Conservation (phyloP, 2,888 invertebrate genomes). For the Campopleginae sp. region DNA sequence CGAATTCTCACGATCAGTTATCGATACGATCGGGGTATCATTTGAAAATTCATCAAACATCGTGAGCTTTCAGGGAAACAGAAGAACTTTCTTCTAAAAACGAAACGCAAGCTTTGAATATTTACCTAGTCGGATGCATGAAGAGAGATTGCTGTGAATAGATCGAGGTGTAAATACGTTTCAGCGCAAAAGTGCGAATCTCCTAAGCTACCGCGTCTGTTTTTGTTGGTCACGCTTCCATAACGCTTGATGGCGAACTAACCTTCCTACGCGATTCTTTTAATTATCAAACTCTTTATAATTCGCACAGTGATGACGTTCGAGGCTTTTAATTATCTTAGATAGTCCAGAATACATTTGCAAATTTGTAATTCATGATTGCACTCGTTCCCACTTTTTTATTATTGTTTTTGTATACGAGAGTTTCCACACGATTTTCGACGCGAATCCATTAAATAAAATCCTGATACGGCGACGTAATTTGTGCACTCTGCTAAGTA, state of each 20-base stretch:
- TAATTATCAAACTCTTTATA: slow-evolving; percentile 49
- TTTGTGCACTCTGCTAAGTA: neutral
- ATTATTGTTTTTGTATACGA: neutral
- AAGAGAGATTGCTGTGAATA: slow-evolving; percentile 29
- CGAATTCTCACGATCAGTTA: slow-evolving; percentile 33
- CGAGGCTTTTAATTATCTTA: slow-evolving; percentile 28
- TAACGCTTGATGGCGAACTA: slow-evolving; percentile 33
- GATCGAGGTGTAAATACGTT: slow-evolving; percentile 44
- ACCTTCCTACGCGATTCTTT: slow-evolving; percentile 35
- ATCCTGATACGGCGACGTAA: neutral
- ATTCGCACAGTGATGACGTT: slow-evolving; percentile 49
- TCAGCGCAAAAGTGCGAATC: slow-evolving; percentile 59
- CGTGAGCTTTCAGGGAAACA: neutral
- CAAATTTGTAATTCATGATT: slow-evolving; percentile 18
- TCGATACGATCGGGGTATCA: neutral
- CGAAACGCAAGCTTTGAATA: slow-evolving; percentile 30
- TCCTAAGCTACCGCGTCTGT: slow-evolving; percentile 35
- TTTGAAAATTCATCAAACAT: neutral
- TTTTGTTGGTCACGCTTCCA: slow-evolving; percentile 58
- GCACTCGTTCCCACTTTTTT: neutral
- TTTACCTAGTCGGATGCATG: slow-evolving; percentile 18
- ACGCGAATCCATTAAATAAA: neutral
- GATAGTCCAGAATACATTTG: neutral
- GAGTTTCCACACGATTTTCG: neutral
- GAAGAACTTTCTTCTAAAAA: slow-evolving; percentile 4